Evolutionary conservation across 2,797 vertebrate genomes (phyloP), one percentile per base, ranked within the genome.

Genomic region (Parambassis ranga): DNA sequence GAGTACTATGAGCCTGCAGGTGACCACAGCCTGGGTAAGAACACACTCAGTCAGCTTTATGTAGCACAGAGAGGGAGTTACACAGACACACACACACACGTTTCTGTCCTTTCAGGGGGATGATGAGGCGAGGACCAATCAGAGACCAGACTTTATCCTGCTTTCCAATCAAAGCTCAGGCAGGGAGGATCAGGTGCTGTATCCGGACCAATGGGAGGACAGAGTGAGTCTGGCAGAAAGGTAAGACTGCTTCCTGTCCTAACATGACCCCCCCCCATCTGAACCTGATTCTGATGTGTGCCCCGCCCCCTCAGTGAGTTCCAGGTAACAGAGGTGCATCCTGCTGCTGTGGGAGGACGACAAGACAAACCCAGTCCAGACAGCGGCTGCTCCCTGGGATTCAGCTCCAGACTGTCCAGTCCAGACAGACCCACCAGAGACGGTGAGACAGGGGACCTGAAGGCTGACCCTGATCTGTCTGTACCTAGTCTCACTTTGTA

Each of bases 311-410:
- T 56, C 90, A 98, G 95, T 90, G 95, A 95, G 84, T 99, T 96
- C 84, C 95, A 95, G 89, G 96, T 98, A 67, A 97, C 95, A 91
- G 95, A 94, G 62, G 71, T 88, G 48, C 90, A 62, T 89, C 88
- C 33, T 75, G 71, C 1, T 79, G 84, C 38, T 75, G 74, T 62
- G 33, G 87, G 56, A 24, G 86, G 87, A 27, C 90, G 84, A 31
- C 92, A 87, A 33, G 96, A 97, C 81, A 98, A 99, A 71, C 96
- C 96, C 28, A 98, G 96, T 66, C 97, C 97, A 1, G 97, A 99
- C 90, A 98, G 96, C 6, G 96, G 96, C 56, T 98, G 95, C 85
- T 99, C 96, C n/a, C 90, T 97, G 74, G 96, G 77, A 2, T 87
- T 97, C 87, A 94, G 87, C 85, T 94, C 95, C 86, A 94, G 93